Conservation (phyloP, 2,888 invertebrate species). For the Habroteleia sp. region DNA sequence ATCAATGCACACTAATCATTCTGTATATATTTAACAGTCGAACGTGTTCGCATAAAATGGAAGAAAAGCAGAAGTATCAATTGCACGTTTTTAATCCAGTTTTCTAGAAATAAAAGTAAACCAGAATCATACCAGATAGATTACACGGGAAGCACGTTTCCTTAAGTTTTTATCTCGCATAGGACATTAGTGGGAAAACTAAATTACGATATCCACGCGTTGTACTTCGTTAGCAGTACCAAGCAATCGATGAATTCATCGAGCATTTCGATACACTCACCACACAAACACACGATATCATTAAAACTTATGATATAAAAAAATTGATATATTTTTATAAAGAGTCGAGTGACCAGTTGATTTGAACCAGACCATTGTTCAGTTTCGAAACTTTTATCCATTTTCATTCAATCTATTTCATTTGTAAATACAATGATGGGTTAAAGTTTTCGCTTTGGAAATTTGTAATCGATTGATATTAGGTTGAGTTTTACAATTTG, state of each 20-base stretch:
- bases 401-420: slow-evolving; percentile 2
- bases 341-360: slow-evolving; percentile 20
- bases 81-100: slow-evolving; percentile 21
- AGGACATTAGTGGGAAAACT: neutral
- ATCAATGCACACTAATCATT: slow-evolving; percentile 29
- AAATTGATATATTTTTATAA: slow-evolving; percentile 49
- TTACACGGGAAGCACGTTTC: slow-evolving; percentile 14
- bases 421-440: slow-evolving; percentile 33
- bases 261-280: too few species aligned
- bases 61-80: slow-evolving; percentile 9
- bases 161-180: slow-evolving; percentile 33
- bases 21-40: slow-evolving; percentile 37
- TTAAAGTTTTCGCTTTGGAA: neutral
- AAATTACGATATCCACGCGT: too few species aligned
- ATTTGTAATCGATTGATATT: slow-evolving; percentile 19
- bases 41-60: slow-evolving; percentile 12
- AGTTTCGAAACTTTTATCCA: slow-evolving; percentile 19
- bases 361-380: slow-evolving; percentile 20
- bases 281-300: too few species aligned
- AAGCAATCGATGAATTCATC: too few species aligned
- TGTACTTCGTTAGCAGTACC: too few species aligned
- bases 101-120: slow-evolving; percentile 28
- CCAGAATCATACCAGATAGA: slow-evolving; percentile 1
- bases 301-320: slow-evolving; percentile 34
- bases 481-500: slow-evolving; percentile 19